Evolutionary conservation across 2,888 invertebrate genomes (phyloP).

Genomic region (Athalia rosae): DNA sequence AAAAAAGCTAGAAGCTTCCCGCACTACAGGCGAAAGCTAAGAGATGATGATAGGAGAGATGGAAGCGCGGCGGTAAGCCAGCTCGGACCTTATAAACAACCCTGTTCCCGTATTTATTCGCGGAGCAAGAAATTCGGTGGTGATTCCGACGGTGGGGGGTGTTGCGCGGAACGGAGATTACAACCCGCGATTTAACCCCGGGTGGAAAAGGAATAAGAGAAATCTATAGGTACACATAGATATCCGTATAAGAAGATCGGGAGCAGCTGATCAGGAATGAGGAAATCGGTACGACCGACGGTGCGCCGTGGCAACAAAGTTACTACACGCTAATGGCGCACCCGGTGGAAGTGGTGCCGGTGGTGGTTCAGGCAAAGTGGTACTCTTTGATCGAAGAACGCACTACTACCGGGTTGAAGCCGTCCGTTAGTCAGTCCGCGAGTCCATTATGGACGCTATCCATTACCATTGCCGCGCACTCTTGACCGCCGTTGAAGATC

Average conservation of each 20-base stretch:
- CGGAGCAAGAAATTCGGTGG: conserved; percentile 5
- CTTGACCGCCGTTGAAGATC: conserved; percentile 21
- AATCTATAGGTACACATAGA: neutral
- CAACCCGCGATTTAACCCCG: too few species aligned
- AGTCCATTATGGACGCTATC: conserved; percentile 35
- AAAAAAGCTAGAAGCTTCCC: conserved; percentile 9
- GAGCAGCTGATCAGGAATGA: neutral
- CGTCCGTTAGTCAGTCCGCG: conserved; percentile 3
- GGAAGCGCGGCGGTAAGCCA: conserved; percentile 20
- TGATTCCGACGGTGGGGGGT: neutral
- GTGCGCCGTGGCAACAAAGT: too few species aligned
- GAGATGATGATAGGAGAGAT: conserved; percentile 4
- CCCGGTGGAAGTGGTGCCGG: too few species aligned
- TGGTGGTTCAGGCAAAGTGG: conserved; percentile 5
- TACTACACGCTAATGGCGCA: too few species aligned
- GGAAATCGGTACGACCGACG: too few species aligned
- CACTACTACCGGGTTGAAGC: conserved; percentile 4
- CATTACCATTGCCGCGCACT: conserved; percentile 18
- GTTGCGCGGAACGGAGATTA: too few species aligned
- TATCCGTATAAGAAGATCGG: neutral
- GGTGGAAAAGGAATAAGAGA: too few species aligned
- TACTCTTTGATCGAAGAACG: conserved; percentile 30
- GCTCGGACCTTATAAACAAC: conserved; percentile 33
- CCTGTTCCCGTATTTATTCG: neutral
- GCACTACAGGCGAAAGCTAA: neutral